A percentile compares a stretch with the other conserved stretches of the same genome.
Evolutionary conservation across 2,113 vertebrate genomes (phyloP).

Genomic region (Acinonyx jubatus): DNA sequence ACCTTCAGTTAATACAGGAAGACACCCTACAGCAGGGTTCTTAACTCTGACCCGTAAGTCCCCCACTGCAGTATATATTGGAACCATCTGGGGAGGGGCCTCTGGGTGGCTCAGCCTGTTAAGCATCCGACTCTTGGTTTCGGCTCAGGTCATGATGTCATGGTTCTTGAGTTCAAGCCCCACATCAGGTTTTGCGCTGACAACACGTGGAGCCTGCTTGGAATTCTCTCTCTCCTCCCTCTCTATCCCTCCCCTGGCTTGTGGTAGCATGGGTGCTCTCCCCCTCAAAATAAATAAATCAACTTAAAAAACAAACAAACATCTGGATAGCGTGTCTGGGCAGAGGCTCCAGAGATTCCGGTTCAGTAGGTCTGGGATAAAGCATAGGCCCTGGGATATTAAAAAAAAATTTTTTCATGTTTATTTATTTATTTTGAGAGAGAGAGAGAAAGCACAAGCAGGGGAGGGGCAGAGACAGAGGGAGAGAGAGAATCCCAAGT

Average conservation of each 20-base stretch:
- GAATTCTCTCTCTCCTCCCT: too few species aligned
- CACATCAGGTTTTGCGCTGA: too few species aligned
- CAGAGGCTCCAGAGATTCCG: neutral
- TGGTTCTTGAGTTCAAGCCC: too few species aligned
- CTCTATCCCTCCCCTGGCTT: too few species aligned
- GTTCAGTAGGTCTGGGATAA: neutral
- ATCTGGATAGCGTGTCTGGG: neutral
- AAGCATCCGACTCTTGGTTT: too few species aligned
- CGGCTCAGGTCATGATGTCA: too few species aligned
- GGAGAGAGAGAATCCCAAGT: neutral
- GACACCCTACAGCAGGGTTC: neutral
- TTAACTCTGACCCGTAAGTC: neutral
- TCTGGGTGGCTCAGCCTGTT: too few species aligned
- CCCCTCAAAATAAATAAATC: too few species aligned
- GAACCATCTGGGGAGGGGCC: neutral
- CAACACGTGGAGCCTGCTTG: too few species aligned
- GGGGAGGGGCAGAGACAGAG: neutral
- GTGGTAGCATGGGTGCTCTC: too few species aligned
- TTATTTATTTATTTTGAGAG: neutral
- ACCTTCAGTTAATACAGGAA: neutral
- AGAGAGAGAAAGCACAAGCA: too few species aligned
- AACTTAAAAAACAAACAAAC: too few species aligned
- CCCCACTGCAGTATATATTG: neutral
- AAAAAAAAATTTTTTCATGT: neutral
- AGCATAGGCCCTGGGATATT: neutral